Percentiles rank a stretch among this genome's conserved stretches.
Conservation (phyloP, 2,797 vertebrate species). For the Acrossocheilus wenchowensis region DNA sequence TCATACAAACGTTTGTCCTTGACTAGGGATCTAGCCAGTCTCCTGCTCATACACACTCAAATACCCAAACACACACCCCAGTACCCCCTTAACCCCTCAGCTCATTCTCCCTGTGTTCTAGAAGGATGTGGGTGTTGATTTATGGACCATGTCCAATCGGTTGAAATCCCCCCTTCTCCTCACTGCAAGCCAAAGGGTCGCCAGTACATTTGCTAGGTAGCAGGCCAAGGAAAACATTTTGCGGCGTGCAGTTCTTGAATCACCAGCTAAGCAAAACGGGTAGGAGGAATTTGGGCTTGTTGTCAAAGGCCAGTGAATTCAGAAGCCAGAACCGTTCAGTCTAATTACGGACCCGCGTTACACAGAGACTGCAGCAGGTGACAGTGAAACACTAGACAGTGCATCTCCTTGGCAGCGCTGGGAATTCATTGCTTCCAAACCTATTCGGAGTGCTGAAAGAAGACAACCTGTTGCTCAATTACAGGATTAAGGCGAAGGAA, state of each 20-base stretch:
- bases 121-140: slow-evolving; percentile 82
- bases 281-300: slow-evolving; percentile 68
- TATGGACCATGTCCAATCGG: slow-evolving; percentile 78
- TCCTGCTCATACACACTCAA: slow-evolving; percentile 26
- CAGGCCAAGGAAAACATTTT: slow-evolving; percentile 79
- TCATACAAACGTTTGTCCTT: slow-evolving; percentile 6
- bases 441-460: slow-evolving; percentile 64
- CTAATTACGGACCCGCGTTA: slow-evolving; percentile 57
- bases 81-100: slow-evolving; percentile 57
- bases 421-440: slow-evolving; percentile 45
- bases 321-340: slow-evolving; percentile 33
- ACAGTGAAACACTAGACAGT: slow-evolving; percentile 57
- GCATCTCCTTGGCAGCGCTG: slow-evolving; percentile 59
- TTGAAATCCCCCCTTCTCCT: slow-evolving; percentile 65
- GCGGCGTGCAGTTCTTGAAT: slow-evolving; percentile 66
- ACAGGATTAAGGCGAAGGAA: slow-evolving; percentile 32
- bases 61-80: slow-evolving; percentile 28
- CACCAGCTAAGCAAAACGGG: slow-evolving; percentile 74
- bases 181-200: slow-evolving; percentile 68
- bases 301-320: slow-evolving; percentile 68
- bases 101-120: slow-evolving; percentile 73
- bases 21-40: slow-evolving; percentile 29
- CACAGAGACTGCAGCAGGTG: slow-evolving; percentile 51
- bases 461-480: slow-evolving; percentile 74
- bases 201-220: slow-evolving; percentile 72